These are phyloP conservation scores for Hypena proboscidalis DNA, from an alignment of 2,888 invertebrate genomes.

Conservation along the genomic window DNA sequence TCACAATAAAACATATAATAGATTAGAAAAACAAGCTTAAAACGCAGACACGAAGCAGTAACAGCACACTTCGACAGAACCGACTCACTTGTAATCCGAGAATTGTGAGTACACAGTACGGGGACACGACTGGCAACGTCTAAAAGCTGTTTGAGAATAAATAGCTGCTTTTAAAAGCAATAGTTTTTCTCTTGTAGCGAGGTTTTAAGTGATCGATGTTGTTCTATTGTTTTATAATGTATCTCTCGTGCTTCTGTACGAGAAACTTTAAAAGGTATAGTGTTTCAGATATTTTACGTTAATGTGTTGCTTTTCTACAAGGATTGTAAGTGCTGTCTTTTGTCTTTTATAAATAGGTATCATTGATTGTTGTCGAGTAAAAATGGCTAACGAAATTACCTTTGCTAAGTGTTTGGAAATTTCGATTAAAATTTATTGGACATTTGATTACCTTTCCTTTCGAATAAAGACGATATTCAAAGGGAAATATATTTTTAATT, in stretches of 20 bases:
- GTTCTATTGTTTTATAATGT: constrained; percentile 20
- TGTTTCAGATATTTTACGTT: not conserved
- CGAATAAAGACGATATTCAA: too few species aligned
- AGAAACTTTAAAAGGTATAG: not conserved
- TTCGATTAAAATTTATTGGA: too few species aligned
- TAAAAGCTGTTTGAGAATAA: constrained; percentile 49
- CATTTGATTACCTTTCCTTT: too few species aligned
- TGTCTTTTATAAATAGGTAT: too few species aligned
- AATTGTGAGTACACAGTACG: constrained; percentile 36
- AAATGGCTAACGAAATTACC: too few species aligned
- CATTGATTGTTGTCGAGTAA: too few species aligned
- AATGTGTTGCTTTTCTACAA: not conserved
- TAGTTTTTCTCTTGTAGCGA: constrained; percentile 32
- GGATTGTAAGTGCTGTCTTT: not conserved
- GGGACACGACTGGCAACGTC: constrained; percentile 22
- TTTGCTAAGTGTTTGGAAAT: too few species aligned
- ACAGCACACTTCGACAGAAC: constrained; percentile 30
- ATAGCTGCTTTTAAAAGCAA: constrained; percentile 44
- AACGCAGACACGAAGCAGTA: constrained; percentile 20
- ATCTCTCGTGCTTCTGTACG: not conserved
- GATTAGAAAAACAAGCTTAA: constrained; percentile 6
- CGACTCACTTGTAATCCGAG: constrained; percentile 43
- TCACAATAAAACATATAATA: not conserved
- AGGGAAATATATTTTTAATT: too few species aligned
- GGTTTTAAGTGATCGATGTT: constrained; percentile 32